Evolutionary conservation across 2,888 invertebrate species (phyloP), one percentile per base, ranked within the genome.

Genomic region (Lordiphosa fenestrarum): DNA sequence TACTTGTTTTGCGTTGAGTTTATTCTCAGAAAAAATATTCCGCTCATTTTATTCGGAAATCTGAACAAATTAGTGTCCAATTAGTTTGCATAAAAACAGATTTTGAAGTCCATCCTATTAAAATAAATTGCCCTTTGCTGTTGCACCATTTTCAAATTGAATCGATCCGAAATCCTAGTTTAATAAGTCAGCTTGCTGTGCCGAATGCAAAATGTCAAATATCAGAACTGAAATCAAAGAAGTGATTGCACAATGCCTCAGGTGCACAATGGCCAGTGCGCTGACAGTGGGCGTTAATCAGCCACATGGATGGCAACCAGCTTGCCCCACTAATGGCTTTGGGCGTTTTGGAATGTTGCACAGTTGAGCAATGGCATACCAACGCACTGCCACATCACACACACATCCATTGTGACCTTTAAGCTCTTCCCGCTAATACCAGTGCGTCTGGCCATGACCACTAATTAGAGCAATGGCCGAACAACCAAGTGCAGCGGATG

Each of bases 321-420:
- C 53, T 50, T 36, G 35, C 30, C 23, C 61, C 44, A 67, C 62
- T 68, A 67, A 66, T 67, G 62, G 68, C 68, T 48, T 56, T 53
- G 39, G 25, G 49, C 46, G 44, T 48, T 51, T 52, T 52, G 47
- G 30, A 54, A 40, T 39, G 46, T 42, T 39, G 37, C 44, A 53
- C 41, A 30, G 42, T 47, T 58, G 47, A 12, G 37, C 21, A 49
- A 39, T 46, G 42, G 49, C 58, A 30, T 52, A 47, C 48, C 30
- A 9, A 30, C 6, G 9, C 23, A 21, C 15, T 30, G 36, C 41
- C 64, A 47, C 46, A 64, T 53, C 48, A 48, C 61, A 54, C 61
- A 54, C 55, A 38, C 33, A 41, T 37, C 66, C 62, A 65, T 56
- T 65, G 57, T 56, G 39, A 46, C 65, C 56, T 48, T 48, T 49